Evolutionary conservation across 2,888 invertebrate species (phyloP), one percentile per base, ranked within the genome.

Genomic region (Lepidocyrtoides sp.): DNA sequence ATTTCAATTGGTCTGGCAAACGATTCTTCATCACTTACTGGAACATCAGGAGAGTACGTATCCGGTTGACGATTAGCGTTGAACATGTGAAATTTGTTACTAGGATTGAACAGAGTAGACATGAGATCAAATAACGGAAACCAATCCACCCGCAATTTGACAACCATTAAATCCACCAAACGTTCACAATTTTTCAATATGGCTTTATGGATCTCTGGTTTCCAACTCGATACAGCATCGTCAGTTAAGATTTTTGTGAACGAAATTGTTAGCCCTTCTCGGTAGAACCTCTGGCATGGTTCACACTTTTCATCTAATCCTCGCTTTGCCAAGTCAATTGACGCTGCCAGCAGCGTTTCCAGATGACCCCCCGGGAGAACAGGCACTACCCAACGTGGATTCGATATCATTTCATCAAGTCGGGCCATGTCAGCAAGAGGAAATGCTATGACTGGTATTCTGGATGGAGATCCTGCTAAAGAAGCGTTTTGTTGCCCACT

Each of bases 201-300:
- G 96, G 98, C 99, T 95, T 97, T 97, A 95, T 99, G 99, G 95
- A 99, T 99, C 95, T 99, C 99, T 95, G 97, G 97, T 96, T 99
- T 99, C 99, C 99, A 99, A 95, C 98, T 98, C 95, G 98, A 98
- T 82, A 99, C 99, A 84, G 99, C 99, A 95, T 99, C 99, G 95
- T 99, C 99, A 20, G 99, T 99, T 95, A 99, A 96, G 95, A 99
- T 98, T 96, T 99, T 99, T 79, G 98, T 98, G 95, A 99, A 99
- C 83, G 99, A 99, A 94, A 98, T 97, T 92, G 98, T 98, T 94
- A 99, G 96, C 82, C 98, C 98, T 95, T 99, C 99, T 94, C 98
- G 97, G 96, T 98, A 99, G 96, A 99, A 99, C 94, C 98, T 96
- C 95, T 99, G 98, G 95, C 99, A 99, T 84, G 97, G 97, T 95